Evolutionary conservation across 1,140 invertebrate genomes (phyloP), one percentile per base, ranked within the genome.

Genomic region (Argopecten irradians): DNA sequence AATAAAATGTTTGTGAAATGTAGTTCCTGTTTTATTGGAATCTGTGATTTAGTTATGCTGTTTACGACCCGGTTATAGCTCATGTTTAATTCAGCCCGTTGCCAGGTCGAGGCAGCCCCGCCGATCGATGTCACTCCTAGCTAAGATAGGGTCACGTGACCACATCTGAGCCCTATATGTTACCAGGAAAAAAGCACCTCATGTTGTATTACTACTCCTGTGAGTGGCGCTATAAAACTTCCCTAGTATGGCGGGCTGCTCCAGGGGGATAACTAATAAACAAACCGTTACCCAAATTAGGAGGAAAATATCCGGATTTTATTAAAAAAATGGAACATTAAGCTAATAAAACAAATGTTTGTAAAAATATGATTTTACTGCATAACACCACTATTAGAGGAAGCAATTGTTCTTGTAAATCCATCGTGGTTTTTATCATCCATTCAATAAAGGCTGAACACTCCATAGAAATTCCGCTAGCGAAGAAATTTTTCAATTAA

Each of bases 1-100:
- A 71, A 71, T 71, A 71, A 71, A 71, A 71, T 71, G 55, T 71
- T 71, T 71, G 55, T 71, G 55, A 71, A 71, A 71, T 71, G 55
- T 71, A 28, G 55, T 71, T 71, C 11, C 55, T 28, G 55, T 71
- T 71, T 71, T 71, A 71, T 71, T 71, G 55, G n/a, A 71, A n/a
- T 28, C 55, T 71, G 55, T 71, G 55, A 71, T 71, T 71, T 71
- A 71, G 55, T 5, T 71, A n/a, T 71, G 5, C 55, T 71, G 28
- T 71, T 71, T 71, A 71, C 55, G 55, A 71, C 55, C 55, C 55
- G 28, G 55, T 71, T 71, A 71, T 71, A n/a, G 55, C 55, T 71
- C 55, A 71, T 71, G 55, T 71, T 71, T 71, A 71, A 71, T 71
- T 71, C 55, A 71, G 55, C n/a, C 22, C n/a, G 55, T 28, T 28